A percentile compares a stretch with the other conserved stretches of the same genome.
Conservation (phyloP, 2,113 vertebrate species). For the Ramphastos sulfuratus region DNA sequence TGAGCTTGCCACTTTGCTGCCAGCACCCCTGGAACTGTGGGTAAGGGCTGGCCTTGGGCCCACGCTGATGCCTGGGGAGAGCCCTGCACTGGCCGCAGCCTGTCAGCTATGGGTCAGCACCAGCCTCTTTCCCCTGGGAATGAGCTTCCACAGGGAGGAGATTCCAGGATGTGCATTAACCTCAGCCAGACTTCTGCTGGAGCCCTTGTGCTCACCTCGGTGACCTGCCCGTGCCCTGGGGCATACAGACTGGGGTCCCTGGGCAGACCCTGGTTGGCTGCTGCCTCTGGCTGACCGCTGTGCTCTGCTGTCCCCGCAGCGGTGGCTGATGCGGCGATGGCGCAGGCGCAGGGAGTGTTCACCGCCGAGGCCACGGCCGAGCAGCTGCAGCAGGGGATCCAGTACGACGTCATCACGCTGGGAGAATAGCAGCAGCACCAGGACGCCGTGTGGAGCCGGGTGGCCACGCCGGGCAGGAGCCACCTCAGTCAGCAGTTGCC, state of each 20-base stretch:
- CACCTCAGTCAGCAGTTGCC: constrained; percentile 41
- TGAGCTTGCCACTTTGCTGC: not conserved
- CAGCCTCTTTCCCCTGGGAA: not conserved
- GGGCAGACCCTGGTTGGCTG: too few relatives aligned
- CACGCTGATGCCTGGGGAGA: too few relatives aligned
- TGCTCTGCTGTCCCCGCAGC: constrained; percentile 66
- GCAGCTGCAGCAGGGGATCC: constrained; percentile 90
- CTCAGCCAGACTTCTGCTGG: rapidly evolving
- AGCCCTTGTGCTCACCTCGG: rapidly evolving
- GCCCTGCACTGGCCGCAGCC: not conserved
- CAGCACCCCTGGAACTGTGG: not conserved
- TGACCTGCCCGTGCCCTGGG: rapidly evolving
- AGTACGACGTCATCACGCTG: constrained; percentile 93
- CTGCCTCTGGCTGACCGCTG: not conserved
- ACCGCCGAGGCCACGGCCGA: constrained; percentile 82
- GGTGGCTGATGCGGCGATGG: constrained; percentile 89
- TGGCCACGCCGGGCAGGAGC: not conserved
- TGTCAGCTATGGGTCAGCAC: not conserved
- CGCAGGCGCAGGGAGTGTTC: constrained; percentile 86
- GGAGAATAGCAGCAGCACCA: constrained; percentile 67
- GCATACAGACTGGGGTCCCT: rapidly evolving
- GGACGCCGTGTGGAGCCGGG: not conserved
- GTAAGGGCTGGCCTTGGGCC: not conserved
- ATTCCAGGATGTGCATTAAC: rapidly evolving
- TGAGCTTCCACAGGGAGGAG: not conserved